A percentile compares a stretch with the other conserved stretches of the same genome.
phyloP scores from a whole-genome alignment of 2,888 invertebrate species.

The Cephus sareptanus region DNA sequence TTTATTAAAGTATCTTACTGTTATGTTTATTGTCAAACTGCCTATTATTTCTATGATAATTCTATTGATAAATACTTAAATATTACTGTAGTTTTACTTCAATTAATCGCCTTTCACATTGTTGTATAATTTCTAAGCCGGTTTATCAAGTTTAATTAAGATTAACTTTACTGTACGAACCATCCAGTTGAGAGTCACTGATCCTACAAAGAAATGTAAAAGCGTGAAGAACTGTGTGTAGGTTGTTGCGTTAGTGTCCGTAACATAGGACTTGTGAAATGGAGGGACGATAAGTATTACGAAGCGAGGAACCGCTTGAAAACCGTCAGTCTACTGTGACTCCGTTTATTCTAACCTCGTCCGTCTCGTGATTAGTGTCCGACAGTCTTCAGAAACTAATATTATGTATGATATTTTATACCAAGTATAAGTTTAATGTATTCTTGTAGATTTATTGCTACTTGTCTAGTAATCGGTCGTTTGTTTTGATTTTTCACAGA shows the following conservation, averaged over 20 bases:
- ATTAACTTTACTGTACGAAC: not conserved
- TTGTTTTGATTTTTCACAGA: constrained; percentile 33
- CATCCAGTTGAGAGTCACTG: not conserved
- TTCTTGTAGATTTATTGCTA: not conserved
- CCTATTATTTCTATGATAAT: not conserved
- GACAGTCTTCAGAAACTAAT: not conserved
- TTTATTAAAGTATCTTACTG: not conserved
- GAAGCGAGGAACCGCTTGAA: constrained; percentile 21
- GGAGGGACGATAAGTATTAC: not conserved
- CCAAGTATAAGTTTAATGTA: not conserved
- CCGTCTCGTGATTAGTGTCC: constrained; percentile 28
- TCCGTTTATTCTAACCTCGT: constrained; percentile 27
- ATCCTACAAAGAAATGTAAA: not conserved
- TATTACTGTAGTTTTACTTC: not conserved
- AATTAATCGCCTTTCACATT: not conserved
- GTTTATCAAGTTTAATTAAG: not conserved
- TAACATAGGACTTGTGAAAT: not conserved
- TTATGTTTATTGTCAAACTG: not conserved
- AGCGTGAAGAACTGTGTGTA: not conserved
- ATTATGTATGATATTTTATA: not conserved
- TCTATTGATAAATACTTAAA: not conserved
- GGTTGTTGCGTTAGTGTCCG: not conserved
- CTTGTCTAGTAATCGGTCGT: not conserved
- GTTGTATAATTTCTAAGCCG: not conserved
- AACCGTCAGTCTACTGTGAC: constrained; percentile 27